These are phyloP conservation scores for Nautilus pompilius DNA, from an alignment of 1,140 invertebrate species.

Conservation along the genomic window DNA sequence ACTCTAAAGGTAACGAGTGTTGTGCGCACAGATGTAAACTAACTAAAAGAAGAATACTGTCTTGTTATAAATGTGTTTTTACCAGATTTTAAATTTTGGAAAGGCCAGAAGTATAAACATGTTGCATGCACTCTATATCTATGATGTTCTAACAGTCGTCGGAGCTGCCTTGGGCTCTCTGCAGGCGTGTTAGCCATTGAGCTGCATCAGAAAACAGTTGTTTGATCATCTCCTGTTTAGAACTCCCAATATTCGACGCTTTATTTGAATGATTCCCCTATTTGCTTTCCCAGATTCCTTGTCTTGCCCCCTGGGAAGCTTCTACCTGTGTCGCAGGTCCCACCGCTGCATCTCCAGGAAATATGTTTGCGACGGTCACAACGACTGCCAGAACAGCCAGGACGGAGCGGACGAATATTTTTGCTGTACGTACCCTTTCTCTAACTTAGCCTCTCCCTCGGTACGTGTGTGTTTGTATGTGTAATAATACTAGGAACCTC, in stretches of 20 bases:
- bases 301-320: constrained; percentile 21
- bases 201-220: too few species aligned
- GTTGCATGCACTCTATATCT: constrained; percentile 58
- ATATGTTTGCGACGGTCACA: constrained; percentile 54
- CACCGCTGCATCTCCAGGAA: constrained; percentile 30
- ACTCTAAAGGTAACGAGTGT: constrained; percentile 35
- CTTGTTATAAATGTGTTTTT: too few species aligned
- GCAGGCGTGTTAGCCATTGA: neutral
- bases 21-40: constrained; percentile 38
- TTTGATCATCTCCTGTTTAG: too few species aligned
- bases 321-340: constrained; percentile 23
- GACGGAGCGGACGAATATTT: constrained; percentile 54
- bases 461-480: too few species aligned
- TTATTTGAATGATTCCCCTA: neutral
- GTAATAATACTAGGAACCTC: too few species aligned
- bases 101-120: constrained; percentile 53
- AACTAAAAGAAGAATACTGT: too few species aligned
- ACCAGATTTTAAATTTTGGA: constrained; percentile 53
- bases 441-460: too few species aligned
- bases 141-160: constrained; percentile 48
- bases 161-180: constrained; percentile 32
- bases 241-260: too few species aligned
- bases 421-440: constrained; percentile 47
- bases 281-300: constrained; percentile 12
- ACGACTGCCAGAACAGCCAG: constrained; percentile 54